A percentile compares a stretch with the other conserved stretches of the same genome.
Conservation (phyloP, 2,797 vertebrate genomes). For the Myotis findleyi region DNA sequence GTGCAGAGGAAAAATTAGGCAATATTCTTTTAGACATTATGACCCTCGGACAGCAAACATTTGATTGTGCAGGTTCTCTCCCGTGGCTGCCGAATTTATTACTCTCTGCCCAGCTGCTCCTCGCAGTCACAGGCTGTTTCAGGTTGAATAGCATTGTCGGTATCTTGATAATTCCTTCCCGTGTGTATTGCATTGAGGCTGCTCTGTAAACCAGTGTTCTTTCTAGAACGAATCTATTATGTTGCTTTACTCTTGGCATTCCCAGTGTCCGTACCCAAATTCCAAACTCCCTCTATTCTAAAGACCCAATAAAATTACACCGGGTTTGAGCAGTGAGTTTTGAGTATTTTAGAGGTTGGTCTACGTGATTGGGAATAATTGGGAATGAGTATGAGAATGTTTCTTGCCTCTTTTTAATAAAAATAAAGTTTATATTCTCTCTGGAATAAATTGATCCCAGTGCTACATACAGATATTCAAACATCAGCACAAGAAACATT, state of each 20-base stretch:
- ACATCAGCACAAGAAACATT: not conserved
- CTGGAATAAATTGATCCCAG: conserved; percentile 59
- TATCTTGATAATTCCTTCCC: conserved; percentile 17
- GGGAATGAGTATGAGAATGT: not conserved
- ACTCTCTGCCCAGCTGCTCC: not conserved
- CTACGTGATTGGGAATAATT: not conserved
- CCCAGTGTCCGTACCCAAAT: not conserved
- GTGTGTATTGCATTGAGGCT: not conserved
- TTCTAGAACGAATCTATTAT: conserved; percentile 37
- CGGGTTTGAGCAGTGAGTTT: not conserved
- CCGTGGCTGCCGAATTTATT: not conserved
- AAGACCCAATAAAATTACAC: conserved; percentile 38
- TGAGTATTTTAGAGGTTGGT: not conserved
- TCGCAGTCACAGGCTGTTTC: not conserved
- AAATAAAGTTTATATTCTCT: conserved; percentile 24
- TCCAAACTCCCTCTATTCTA: not conserved
- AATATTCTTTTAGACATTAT: not conserved
- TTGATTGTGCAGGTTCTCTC: conserved; percentile 9
- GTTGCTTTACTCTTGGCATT: conserved; percentile 10
- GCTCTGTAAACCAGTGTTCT: not conserved
- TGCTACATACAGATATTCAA: conserved; percentile 40
- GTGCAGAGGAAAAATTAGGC: not conserved
- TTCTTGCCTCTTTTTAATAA: conserved; percentile 28
- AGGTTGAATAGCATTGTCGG: not conserved
- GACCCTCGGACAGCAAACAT: not conserved